These are phyloP conservation scores for Halcyon malimbica DNA, from an alignment of 2,113 vertebrate species.

Conservation along the genomic window DNA sequence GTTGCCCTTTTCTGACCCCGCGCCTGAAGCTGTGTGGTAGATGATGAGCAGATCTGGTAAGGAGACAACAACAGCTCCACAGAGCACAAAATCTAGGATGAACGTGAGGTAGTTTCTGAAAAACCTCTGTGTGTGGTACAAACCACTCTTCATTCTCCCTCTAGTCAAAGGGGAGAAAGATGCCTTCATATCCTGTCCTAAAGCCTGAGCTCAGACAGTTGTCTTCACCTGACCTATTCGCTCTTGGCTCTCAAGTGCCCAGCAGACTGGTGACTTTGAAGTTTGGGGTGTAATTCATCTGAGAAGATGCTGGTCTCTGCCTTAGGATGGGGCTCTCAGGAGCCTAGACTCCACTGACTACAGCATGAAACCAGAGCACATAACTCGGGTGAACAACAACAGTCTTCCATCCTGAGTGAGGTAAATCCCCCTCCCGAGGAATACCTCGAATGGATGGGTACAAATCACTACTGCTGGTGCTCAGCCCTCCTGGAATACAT, in stretches of 20 bases:
- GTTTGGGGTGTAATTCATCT: neutral
- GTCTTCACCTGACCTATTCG: neutral
- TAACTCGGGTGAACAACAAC: neutral
- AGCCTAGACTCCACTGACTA: neutral
- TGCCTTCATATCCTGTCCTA: neutral
- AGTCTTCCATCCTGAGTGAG: neutral
- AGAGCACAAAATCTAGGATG: neutral
- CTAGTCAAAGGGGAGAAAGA: neutral
- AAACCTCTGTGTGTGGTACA: neutral
- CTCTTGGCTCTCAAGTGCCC: neutral
- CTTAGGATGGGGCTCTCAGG: neutral
- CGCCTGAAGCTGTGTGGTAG: neutral
- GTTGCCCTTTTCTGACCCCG: neutral
- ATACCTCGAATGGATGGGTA: neutral
- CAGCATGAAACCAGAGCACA: neutral
- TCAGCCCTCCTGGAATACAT: conserved; percentile 6
- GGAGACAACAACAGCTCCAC: neutral
- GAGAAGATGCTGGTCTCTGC: neutral
- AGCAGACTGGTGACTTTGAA: neutral
- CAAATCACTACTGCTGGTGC: neutral
- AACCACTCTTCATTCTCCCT: neutral
- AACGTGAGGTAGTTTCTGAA: neutral
- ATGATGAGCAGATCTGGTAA: neutral
- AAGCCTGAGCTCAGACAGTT: neutral
- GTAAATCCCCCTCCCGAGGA: neutral